These are phyloP conservation scores for Radopholus similis DNA, from an alignment of 1,140 invertebrate species.

Conservation along the genomic window DNA sequence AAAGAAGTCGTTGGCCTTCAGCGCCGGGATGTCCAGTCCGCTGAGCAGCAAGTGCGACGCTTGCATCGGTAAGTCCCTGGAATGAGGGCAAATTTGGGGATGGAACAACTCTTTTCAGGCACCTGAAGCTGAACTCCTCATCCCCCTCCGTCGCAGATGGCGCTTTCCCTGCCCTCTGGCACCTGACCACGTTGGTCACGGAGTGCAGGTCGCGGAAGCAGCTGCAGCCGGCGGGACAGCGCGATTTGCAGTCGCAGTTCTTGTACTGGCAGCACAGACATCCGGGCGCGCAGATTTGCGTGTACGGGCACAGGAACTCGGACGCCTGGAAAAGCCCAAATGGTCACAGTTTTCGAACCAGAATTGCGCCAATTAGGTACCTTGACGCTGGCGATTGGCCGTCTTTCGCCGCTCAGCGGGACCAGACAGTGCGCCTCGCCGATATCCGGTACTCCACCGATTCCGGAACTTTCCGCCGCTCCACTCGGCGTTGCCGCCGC, in stretches of 20 bases:
- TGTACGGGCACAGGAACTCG: conserved; percentile 41
- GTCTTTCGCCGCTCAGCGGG: conserved; percentile 20
- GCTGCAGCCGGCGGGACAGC: conserved; percentile 44
- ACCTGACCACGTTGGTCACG: conserved; percentile 19
- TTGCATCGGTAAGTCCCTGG: conserved; percentile 45
- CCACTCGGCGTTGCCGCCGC: neutral
- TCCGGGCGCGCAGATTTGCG: conserved; percentile 43
- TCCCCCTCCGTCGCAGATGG: neutral
- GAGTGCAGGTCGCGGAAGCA: conserved; percentile 48
- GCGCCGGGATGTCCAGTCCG: conserved; percentile 34
- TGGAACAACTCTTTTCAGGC: neutral
- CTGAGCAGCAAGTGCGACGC: conserved; percentile 48
- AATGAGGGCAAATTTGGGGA: neutral
- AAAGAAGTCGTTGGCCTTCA: conserved; percentile 42
- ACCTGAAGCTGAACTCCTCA: neutral
- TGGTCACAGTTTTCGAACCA: too few relatives aligned
- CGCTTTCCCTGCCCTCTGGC: neutral
- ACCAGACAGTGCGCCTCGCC: conserved; percentile 33
- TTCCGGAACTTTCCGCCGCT: neutral
- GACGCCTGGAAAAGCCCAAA: neutral
- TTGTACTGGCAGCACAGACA: conserved; percentile 53
- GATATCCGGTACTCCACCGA: conserved; percentile 23
- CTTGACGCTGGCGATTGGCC: neutral
- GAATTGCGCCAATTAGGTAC: neutral
- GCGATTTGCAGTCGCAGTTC: conserved; percentile 53